Base-by-base conservation (phyloP, 2,888 invertebrate species). In the Tetheella fluctuosa region DNA sequence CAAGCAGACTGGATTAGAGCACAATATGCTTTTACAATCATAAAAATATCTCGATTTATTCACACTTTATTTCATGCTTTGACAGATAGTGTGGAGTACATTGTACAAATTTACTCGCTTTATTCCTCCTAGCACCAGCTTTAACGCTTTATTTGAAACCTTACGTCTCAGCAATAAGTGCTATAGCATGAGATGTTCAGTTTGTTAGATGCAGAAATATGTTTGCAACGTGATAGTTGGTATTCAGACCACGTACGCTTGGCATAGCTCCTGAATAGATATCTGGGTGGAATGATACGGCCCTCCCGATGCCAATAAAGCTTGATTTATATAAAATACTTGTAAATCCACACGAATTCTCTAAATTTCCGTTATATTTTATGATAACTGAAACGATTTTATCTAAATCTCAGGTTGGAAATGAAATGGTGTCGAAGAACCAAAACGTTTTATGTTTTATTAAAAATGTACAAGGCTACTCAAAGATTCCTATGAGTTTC, bases 181-280 rank as follows among this genome's bases (percentile, higher is more conserved):
- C 63, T 63, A 7, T 53, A 1, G 28, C 5, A 25, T 28, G 34
- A 15, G 28, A 13, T 59, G 23, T 53, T 12, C 15, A 17, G 34
- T 55, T 54, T 54, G 13, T n/a, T 28, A 37, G 20, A 30, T 13
- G 68, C 52, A 69, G 23, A 48, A 30, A 10, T 59, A 70, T 64
- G 53, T 61, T 79, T 64, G 76, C 56, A 42, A 48, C 56, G 57
- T 64, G 70, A 67, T 77, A 76, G 80, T 80, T 82, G 77, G 81
- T 83, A 90, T 88, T 87, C 90, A 68, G 74, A 81, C 81, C 89
- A 84, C 89, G 87, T 85, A 80, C 80, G 77, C 74, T 84, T 88
- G 81, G 84, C 85, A 85, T 86, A 84, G 86, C 86, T 83, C 72
- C 85, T 87, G 90, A 90, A 91, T 89, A 88, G 91, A 90, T 90